Percentiles rank a stretch among this genome's conserved stretches.
phyloP scores from a whole-genome alignment of 2,113 vertebrate species.

The Phainopepla nitens region DNA sequence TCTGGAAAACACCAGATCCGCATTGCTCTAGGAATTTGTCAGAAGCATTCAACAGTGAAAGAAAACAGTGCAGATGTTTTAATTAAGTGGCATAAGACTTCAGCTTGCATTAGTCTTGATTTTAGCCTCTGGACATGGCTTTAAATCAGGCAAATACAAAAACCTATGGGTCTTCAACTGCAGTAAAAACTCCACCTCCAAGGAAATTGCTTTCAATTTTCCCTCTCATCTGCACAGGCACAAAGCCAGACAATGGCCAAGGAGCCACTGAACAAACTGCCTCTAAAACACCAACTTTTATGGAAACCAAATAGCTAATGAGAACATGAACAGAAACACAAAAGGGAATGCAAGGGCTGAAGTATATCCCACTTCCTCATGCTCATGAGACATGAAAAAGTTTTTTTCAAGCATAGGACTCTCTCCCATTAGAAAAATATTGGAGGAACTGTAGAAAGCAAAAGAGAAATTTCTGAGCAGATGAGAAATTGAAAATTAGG shows the following conservation, averaged over 20 bases:
- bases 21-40: not conserved
- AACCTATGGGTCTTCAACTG: not conserved
- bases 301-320: not conserved
- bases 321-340: not conserved
- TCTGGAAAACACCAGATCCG: not conserved
- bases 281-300: constrained; percentile 2
- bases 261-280: not conserved
- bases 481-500: constrained; percentile 13
- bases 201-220: constrained; percentile 9
- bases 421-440: not conserved
- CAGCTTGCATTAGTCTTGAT: constrained; percentile 37
- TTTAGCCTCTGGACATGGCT: constrained; percentile 46
- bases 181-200: not conserved
- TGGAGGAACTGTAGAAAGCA: not conserved
- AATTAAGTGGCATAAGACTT: constrained; percentile 23
- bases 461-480: not conserved
- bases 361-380: not conserved
- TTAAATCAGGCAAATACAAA: constrained; percentile 10
- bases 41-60: not conserved
- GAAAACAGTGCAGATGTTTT: constrained; percentile 15
- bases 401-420: not conserved
- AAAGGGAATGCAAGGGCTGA: not conserved
- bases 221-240: not conserved
- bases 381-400: not conserved
- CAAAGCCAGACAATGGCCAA: not conserved